Percentiles rank a stretch among this genome's conserved stretches.
phyloP scores from a whole-genome alignment of 2,113 vertebrate genomes.

The Hepsetus odoe region DNA sequence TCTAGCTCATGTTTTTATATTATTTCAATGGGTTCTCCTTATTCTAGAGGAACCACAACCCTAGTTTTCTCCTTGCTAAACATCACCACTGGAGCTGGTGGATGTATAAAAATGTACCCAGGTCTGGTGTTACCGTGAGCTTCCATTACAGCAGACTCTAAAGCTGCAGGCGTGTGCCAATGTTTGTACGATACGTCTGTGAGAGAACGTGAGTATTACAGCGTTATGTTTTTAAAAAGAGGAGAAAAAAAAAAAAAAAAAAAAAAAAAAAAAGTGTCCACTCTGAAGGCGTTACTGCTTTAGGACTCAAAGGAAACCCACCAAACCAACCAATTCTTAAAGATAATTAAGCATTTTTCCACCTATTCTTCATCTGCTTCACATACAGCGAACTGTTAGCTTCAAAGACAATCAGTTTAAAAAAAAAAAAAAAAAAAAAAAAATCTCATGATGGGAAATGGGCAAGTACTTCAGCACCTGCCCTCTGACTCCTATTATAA shows the following conservation, averaged over 20 bases:
- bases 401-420: too few species aligned
- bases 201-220: not conserved
- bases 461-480: too few species aligned
- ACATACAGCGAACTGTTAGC: too few species aligned
- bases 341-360: not conserved
- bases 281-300: not conserved
- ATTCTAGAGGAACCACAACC: not conserved
- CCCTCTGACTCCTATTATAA: too few species aligned
- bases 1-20: not conserved
- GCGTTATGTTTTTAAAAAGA: not conserved
- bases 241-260: too few species aligned
- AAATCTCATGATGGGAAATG: too few species aligned
- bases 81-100: not conserved
- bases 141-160: constrained; percentile 3
- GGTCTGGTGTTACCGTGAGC: not conserved
- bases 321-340: not conserved
- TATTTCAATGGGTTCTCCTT: not conserved
- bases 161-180: not conserved
- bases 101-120: not conserved
- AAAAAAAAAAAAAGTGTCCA: not conserved
- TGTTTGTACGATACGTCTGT: not conserved
- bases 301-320: not conserved
- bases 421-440: too few species aligned
- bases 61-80: not conserved
- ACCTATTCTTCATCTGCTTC: not conserved